Evolutionary conservation across 2,113 vertebrate species (phyloP).

Genomic region (Junco hyemalis): DNA sequence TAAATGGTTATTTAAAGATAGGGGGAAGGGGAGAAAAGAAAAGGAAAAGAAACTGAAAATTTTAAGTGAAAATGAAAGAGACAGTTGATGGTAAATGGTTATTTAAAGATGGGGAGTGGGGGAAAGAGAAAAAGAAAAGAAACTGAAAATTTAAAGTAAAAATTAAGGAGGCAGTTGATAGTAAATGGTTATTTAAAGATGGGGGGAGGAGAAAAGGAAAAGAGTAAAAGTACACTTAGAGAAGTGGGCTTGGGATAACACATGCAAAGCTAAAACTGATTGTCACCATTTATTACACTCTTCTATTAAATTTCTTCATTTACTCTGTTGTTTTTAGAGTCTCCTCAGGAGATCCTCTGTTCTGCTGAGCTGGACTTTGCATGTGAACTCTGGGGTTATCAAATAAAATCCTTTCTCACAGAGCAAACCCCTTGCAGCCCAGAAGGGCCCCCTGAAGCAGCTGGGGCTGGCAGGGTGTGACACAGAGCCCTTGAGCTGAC

Average conservation of each 20-base stretch:
- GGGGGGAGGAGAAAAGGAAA: rapidly evolving
- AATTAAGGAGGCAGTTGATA: background rate
- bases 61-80: background rate
- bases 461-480: background rate
- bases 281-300: background rate
- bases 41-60: background rate
- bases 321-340: background rate
- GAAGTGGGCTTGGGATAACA: background rate
- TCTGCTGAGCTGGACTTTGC: background rate
- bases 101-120: background rate
- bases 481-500: background rate
- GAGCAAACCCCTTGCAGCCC: background rate
- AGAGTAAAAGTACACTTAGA: background rate
- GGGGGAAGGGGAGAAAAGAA: background rate
- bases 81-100: background rate
- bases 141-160: background rate
- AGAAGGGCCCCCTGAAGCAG: background rate
- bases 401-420: background rate
- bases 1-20: background rate
- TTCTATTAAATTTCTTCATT: background rate
- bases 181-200: background rate
- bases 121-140: background rate
- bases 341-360: background rate
- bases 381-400: background rate
- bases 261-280: background rate